Base-by-base conservation (phyloP, 2,888 invertebrate genomes). In the Julus scanicus region DNA sequence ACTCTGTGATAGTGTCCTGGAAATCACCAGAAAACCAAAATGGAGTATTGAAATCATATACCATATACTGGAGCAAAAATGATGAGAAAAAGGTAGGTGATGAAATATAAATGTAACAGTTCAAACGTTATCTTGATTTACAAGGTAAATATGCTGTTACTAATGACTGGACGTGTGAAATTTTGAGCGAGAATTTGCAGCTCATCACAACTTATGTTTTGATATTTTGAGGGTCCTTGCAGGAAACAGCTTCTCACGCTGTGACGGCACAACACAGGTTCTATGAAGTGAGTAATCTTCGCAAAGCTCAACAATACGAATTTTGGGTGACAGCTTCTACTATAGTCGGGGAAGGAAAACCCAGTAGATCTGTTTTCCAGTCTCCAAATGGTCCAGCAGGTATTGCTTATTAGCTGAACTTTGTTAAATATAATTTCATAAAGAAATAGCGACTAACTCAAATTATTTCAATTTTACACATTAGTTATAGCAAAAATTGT, bases 1-100 rank as follows among this genome's bases (percentile, higher is more conserved):
- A 97, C 91, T 96, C 97, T 4, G 97, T 98, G 91, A 94, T 98
- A 29, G 96, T 98, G 0, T 97, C 97, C 87, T 99, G 99, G 99
- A 95, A 97, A 91, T 96, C 97, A 90, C 98, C 98, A 90, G 95
- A 95, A 91, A 96, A 96, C 91, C 97, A 97, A 87, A 98, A 98
- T 92, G 99, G 99, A 71, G 95, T 98, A 88, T 95, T 98, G 89
- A 96, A 95, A 86, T 97, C 97, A 92, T 99, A 98, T 93, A 97
- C 96, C 44, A 96, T 98, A 39, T 98, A 98, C 93, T 95, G 95
- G 17, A 91, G 91, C 89, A 92, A 92, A 89, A 91, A 91, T 39
- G 90, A 90, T 84, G 91, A 92, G 86, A 91, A 91, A 83, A 91
- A 88, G 53, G 88, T 88, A 63, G 57, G 57, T 44, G 44, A n/a